Evolutionary conservation across 2,888 invertebrate species (phyloP).

Genomic region (Pyrochroa serraticornis): DNA sequence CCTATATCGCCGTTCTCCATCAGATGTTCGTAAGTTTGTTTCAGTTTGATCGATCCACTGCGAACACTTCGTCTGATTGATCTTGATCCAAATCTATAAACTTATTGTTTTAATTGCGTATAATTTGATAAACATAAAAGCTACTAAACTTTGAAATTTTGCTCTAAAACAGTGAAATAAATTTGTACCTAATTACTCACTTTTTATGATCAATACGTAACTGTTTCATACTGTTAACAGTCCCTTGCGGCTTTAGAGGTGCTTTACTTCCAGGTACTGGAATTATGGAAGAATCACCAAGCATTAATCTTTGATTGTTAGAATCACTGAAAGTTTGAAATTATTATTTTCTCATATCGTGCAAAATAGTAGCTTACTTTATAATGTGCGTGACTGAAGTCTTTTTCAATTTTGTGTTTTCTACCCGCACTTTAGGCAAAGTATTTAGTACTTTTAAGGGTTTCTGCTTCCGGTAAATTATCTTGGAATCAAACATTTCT

Average conservation of each 20-base stretch:
- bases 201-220: constrained; percentile 88
- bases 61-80: constrained; percentile 92
- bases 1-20: constrained; percentile 98
- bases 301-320: constrained; percentile 88
- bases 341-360: constrained; percentile 12
- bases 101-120: neutral
- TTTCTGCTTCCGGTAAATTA: constrained; percentile 82
- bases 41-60: constrained; percentile 90
- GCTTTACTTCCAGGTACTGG: constrained; percentile 80
- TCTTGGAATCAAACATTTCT: constrained; percentile 74
- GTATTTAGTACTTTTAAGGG: constrained; percentile 81
- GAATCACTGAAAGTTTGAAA: constrained; percentile 72
- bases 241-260: constrained; percentile 85
- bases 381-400: constrained; percentile 87
- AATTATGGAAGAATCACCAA: constrained; percentile 93
- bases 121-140: neutral
- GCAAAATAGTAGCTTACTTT: constrained; percentile 64
- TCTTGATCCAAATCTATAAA: constrained; percentile 72
- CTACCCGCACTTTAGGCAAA: constrained; percentile 81
- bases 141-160: neutral
- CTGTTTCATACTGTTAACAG: constrained; percentile 80
- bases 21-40: constrained; percentile 95
- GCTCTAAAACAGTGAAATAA: neutral
- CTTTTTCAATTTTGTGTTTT: constrained; percentile 78
- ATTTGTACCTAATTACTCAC: constrained; percentile 61